Evolutionary conservation across 2,797 vertebrate species (phyloP).

Genomic region (Steatocranus sp.): DNA sequence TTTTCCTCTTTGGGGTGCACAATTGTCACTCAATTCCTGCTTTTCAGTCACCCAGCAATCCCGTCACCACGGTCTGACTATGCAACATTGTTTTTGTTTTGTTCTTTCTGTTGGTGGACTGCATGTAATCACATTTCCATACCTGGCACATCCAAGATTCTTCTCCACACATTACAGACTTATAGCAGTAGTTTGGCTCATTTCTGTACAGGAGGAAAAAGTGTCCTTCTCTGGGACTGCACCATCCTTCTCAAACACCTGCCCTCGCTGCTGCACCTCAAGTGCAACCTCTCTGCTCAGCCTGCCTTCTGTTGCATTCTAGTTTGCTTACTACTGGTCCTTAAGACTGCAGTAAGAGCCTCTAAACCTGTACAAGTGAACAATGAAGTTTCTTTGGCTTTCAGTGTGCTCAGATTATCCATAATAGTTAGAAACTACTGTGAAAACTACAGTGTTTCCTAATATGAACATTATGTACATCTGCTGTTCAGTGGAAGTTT

Average conservation of each 20-base stretch:
- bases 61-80: not conserved
- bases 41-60: not conserved
- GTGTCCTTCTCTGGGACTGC: not conserved
- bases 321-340: not conserved
- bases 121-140: not conserved
- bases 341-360: not conserved
- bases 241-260: not conserved
- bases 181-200: not conserved
- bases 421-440: not conserved
- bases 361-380: not conserved
- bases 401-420: not conserved
- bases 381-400: not conserved
- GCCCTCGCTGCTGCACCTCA: not conserved
- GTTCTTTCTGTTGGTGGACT: not conserved
- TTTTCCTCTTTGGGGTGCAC: not conserved
- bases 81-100: rapidly evolving
- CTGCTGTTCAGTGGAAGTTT: not conserved
- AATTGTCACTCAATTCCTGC: not conserved
- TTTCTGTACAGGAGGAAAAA: not conserved
- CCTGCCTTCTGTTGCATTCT: not conserved
- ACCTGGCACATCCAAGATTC: not conserved
- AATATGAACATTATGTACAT: not conserved
- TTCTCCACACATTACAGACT: not conserved
- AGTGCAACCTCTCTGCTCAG: not conserved
- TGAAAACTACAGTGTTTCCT: not conserved